Base-by-base conservation (phyloP, 2,113 vertebrate genomes). In the Ammodramus savannarum region DNA sequence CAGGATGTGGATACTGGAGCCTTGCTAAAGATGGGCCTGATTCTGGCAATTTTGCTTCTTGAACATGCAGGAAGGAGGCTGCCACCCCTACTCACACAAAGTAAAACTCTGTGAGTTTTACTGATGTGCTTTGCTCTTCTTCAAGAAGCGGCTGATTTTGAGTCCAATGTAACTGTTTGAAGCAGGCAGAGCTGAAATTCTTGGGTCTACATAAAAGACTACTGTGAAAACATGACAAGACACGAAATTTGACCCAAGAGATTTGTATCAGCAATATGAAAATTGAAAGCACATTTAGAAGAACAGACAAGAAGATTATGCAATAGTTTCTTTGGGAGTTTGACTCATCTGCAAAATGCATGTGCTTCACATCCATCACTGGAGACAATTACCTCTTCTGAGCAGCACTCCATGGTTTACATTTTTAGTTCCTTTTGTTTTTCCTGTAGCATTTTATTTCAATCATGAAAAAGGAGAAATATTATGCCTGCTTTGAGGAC, bases 241-340 rank as follows among this genome's bases (percentile, higher is more conserved):
- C 79, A 90, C 1, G 22, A 77, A 92, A 92, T 81, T 77, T 75
- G 76, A 89, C 83, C 49, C 73, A 63, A 55, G 68, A 81, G 83
- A 90, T 93, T 92, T 88, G 44, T 89, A 95, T 89, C 90, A 90
- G 55, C 76, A 89, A 43, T 32, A 89, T 6, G 13, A 84, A 96
- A 94, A 96, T 78, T 62, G 72, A 92, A 96, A 97, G 65, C 90
- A 94, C 52, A 61, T 93, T 93, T 86, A 52, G 63, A 90, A 77
- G 67, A 88, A 90, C 32, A 87, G 67, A 86, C 72, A 75, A 86
- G 67, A 85, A 90, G 39, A 71, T 86, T 81, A 63, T 31, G 39
- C 72, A 81, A 81, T 73, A 25, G 16, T 51, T 95, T 92, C 68
- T 90, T 89, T 77, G 16, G 14, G 41, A 51, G 63, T 6, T 77